A percentile compares a stretch with the other conserved stretches of the same genome.
Evolutionary conservation across 2,888 invertebrate species (phyloP).

Genomic region (Opisthograptis luteolata): DNA sequence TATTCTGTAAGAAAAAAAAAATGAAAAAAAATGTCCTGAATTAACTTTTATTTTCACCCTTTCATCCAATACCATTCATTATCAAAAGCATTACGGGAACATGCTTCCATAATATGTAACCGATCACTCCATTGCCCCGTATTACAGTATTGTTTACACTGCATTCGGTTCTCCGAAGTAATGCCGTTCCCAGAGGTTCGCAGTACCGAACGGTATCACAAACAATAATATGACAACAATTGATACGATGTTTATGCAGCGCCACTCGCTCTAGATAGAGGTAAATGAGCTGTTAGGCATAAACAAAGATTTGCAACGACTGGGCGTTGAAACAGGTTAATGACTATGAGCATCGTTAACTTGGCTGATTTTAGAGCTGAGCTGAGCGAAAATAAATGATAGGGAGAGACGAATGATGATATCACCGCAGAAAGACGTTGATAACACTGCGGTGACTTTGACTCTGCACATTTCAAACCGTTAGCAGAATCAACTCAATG

Average conservation of each 20-base stretch:
- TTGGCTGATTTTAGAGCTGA: slow-evolving; percentile 3
- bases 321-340: slow-evolving; percentile 17
- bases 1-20: no score
- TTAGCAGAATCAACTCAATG: no score
- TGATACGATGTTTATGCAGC: slow-evolving; percentile 42
- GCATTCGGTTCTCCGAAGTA: slow-evolving; percentile 48
- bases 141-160: slow-evolving; percentile 55
- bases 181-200: slow-evolving; percentile 50
- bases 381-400: slow-evolving; percentile 7
- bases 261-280: slow-evolving; percentile 33
- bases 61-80: slow-evolving; percentile 8
- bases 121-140: slow-evolving; percentile 58
- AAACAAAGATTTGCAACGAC: slow-evolving; percentile 29
- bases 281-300: slow-evolving; percentile 42
- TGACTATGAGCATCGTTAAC: slow-evolving; percentile 13
- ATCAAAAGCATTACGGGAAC: slow-evolving; percentile 45
- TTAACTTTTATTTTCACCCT: no score
- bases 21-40: no score
- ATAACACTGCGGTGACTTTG: no score
- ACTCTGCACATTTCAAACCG: no score
- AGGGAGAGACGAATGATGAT: slow-evolving; percentile 1
- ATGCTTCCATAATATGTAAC: slow-evolving; percentile 44
- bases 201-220: slow-evolving; percentile 51
- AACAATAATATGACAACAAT: slow-evolving; percentile 54
- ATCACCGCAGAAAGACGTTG: no score